A percentile compares a stretch with the other conserved stretches of the same genome.
Conservation (phyloP, 2,888 invertebrate genomes). For the Periphyllus acericola region DNA sequence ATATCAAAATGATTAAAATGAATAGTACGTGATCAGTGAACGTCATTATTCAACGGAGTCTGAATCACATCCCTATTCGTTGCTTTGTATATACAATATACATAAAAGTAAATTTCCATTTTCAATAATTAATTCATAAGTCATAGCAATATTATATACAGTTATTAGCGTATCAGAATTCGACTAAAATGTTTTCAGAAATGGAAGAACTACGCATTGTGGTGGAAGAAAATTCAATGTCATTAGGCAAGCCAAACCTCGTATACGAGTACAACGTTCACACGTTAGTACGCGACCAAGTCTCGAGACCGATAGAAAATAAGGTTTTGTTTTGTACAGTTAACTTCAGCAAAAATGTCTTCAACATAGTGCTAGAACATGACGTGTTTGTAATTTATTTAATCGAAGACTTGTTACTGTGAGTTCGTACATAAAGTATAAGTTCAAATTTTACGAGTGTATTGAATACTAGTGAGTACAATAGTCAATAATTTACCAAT, state of each 20-base stretch:
- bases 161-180: neutral
- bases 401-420: neutral
- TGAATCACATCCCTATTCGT: too few species aligned
- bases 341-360: neutral
- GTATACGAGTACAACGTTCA: neutral
- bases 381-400: neutral
- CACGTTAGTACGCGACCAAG: neutral
- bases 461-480: neutral
- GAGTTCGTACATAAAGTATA: neutral
- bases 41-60: too few species aligned
- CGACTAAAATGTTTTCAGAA: neutral
- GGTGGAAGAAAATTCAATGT: conserved; percentile 24
- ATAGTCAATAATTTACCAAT: too few species aligned
- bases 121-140: neutral
- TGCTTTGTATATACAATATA: too few species aligned
- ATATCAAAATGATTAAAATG: too few species aligned
- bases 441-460: neutral
- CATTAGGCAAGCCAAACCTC: neutral
- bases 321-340: neutral
- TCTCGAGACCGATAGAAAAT: neutral
- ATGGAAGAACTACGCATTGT: neutral
- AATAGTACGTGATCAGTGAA: too few species aligned
- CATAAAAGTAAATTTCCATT: too few species aligned
- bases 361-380: neutral
- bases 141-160: neutral